Base-by-base conservation (phyloP, 2,888 invertebrate genomes). In the Habroteleia sp. region DNA sequence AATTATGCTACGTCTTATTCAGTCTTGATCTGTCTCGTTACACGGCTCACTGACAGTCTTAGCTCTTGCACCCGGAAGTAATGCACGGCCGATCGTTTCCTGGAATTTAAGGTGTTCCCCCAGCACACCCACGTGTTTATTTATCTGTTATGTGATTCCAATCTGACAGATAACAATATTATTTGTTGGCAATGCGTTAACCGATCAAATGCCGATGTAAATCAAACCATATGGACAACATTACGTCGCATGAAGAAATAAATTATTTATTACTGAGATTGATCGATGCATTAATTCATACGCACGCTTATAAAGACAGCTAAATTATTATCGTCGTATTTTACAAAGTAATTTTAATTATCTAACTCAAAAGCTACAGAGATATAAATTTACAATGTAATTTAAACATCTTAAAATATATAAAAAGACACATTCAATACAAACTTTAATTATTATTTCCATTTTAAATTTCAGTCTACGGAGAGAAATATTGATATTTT, bases 151-250 rank as follows among this genome's bases (percentile, higher is more conserved):
- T 25, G 10, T 41, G 44, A 33, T 37, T 37, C 31, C 7, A 66
- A 54, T 56, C 63, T 39, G 63, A 69, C 69, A 46, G 69, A 69
- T 71, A 71, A 69, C 60, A 62, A 46, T 71, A 71, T 71, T 54
- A 71, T 69, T 69, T 37, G 44, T 46, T 23, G 44, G 11, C 13
- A 48, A 25, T 7, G 16, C 41, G 20, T 58, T 39, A 41, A 41
- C 41, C 56, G 48, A 68, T 68, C 56, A 39, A 58, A 37, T 50
- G 8, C 39, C 16, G 17, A 58, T 41, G 48, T 58, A 68, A 68
- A 68, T 58, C 56, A 58, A 33, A 33, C 16, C 50, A 25, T 13
- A 27, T 3, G 33, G 42, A 35, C 63, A 52, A 50, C 29, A 63
- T 50, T 50, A 39, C 23, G 35, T 52, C 25, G 25, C 16, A 29